Conservation (phyloP, 2,888 invertebrate species). For the Siphlonurus alternatus region DNA sequence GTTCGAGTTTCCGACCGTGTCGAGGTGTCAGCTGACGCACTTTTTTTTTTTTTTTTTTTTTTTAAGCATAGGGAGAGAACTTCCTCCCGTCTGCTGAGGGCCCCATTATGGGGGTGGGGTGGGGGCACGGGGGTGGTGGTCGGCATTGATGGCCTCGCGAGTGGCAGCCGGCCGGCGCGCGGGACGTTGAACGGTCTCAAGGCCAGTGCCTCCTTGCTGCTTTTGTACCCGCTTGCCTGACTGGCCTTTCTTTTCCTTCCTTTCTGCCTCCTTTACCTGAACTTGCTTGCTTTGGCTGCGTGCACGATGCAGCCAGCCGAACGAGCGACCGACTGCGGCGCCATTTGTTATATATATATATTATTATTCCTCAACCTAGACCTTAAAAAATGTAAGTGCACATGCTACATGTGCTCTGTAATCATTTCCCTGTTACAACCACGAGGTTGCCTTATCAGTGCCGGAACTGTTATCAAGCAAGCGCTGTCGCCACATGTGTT, state of each 20-base stretch:
- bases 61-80: too few relatives aligned
- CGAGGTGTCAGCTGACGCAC: background rate
- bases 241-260: background rate
- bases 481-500: too few relatives aligned
- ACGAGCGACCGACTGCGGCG: too few relatives aligned
- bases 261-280: background rate
- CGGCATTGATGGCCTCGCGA: background rate
- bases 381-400: background rate
- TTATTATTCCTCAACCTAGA: too few relatives aligned
- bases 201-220: background rate
- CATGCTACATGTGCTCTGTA: too few relatives aligned
- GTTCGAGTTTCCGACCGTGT: background rate
- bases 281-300: background rate
- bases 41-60: too few relatives aligned
- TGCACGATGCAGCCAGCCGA: too few relatives aligned
- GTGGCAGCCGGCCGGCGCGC: background rate
- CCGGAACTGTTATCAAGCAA: too few relatives aligned
- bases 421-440: background rate
- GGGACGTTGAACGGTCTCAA: slow-evolving; percentile 13
- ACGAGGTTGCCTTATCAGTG: too few relatives aligned
- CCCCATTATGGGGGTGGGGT: background rate
- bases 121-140: background rate
- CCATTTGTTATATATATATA: too few relatives aligned
- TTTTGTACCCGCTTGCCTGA: background rate
- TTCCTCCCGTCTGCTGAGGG: background rate